Conservation (phyloP, 2,797 vertebrate genomes). For the Esox lucius region DNA sequence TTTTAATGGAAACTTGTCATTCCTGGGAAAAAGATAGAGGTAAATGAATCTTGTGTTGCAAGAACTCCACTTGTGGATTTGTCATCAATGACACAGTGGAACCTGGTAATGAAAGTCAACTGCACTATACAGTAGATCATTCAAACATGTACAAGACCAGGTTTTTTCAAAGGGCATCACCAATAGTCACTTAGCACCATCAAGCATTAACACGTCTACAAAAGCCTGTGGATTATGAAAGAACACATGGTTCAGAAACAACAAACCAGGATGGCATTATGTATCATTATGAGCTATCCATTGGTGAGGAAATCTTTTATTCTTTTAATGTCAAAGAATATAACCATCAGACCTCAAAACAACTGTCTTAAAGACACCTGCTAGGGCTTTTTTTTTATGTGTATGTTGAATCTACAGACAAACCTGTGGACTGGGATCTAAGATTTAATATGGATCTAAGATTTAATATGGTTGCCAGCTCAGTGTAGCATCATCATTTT, state of each 20-base stretch:
- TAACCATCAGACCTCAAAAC: not conserved
- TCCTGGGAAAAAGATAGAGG: not conserved
- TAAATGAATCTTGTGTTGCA: not conserved
- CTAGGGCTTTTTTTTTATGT: not conserved
- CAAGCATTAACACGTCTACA: slow-evolving; percentile 31
- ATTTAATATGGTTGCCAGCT: slow-evolving; percentile 31
- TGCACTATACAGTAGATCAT: not conserved
- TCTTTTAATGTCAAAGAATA: not conserved
- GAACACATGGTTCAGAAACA: slow-evolving; percentile 17
- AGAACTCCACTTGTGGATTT: slow-evolving; percentile 24
- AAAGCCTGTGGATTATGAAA: slow-evolving; percentile 39
- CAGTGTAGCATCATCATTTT: slow-evolving; percentile 29
- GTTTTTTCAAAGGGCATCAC: slow-evolving; percentile 18
- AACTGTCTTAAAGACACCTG: slow-evolving; percentile 26
- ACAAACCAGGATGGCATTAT: slow-evolving; percentile 29
- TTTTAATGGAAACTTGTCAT: slow-evolving; percentile 20
- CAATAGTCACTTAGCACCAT: slow-evolving; percentile 36
- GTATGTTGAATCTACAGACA: slow-evolving; percentile 41
- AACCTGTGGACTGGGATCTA: slow-evolving; percentile 37
- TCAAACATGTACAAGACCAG: not conserved
- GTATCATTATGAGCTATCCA: slow-evolving; percentile 29
- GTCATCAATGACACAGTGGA: slow-evolving; percentile 32
- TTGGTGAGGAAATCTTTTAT: not conserved
- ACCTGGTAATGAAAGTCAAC: slow-evolving; percentile 17
- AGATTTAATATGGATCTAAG: slow-evolving; percentile 33